These are phyloP conservation scores for Amphipoea lucens DNA, from an alignment of 2,888 invertebrate genomes.

Conservation along the genomic window DNA sequence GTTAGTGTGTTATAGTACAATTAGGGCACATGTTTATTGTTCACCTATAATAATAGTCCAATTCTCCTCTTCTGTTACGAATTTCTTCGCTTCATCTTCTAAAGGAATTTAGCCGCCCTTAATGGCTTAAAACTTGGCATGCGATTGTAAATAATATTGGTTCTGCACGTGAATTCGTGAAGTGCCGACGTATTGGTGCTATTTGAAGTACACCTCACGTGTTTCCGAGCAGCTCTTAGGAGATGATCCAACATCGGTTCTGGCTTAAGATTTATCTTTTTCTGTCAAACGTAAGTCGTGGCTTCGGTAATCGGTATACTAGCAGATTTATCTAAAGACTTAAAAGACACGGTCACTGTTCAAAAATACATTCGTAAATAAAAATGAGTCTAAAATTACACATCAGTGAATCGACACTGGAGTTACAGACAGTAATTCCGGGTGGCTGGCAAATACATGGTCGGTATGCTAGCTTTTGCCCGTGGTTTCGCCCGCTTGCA, in stretches of 20 bases:
- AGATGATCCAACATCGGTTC: constrained; percentile 1
- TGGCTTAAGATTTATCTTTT: not conserved
- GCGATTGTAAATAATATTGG: constrained; percentile 34
- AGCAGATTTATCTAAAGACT: not conserved
- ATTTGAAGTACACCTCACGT: constrained; percentile 29
- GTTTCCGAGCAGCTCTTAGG: constrained; percentile 16
- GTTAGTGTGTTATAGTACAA: not conserved
- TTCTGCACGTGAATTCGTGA: constrained; percentile 43
- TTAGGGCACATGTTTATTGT: not conserved
- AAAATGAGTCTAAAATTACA: not conserved
- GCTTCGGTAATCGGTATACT: not conserved
- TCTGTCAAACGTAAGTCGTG: not conserved
- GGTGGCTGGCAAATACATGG: not conserved
- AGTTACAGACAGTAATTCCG: not conserved
- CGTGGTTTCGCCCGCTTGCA: not conserved
- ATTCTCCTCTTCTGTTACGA: not conserved
- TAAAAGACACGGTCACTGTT: not conserved
- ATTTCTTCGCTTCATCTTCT: not conserved
- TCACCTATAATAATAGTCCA: not conserved
- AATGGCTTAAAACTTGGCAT: constrained; percentile 48
- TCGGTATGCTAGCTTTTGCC: not conserved
- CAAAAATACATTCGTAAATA: constrained; percentile 7
- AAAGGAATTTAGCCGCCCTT: not conserved
- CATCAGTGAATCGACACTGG: not conserved
- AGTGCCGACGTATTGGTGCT: constrained; percentile 34